Evolutionary conservation across 2,113 vertebrate species (phyloP), one percentile per base, ranked within the genome.

Genomic region (Rhadina sibilatrix): DNA sequence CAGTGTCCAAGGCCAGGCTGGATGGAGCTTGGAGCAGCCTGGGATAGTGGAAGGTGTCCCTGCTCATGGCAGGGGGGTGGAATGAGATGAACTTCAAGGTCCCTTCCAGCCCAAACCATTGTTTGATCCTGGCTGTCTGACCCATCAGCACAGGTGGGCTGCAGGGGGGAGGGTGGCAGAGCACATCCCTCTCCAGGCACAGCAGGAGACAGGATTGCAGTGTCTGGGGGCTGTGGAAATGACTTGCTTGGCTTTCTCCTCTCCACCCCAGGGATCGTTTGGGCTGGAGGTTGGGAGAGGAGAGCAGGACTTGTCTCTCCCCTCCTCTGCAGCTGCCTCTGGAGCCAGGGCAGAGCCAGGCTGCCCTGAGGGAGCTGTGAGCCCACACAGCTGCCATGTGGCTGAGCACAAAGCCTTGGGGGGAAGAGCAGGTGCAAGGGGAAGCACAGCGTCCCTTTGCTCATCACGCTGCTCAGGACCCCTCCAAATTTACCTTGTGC

Each of bases 341-440:
- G 19, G 71, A 83, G 68, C 71, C 3, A 12, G 81, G 79, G 59
- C 63, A 40, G 74, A 46, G 42, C 2, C 18, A 9, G 64, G 52
- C 20, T 88, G 65, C 74, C 90, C 84, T 22, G 81, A 5, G 95
- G 59, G 71, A 86, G 82, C 61, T 27, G 12, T 18, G 64, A 83
- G 90, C 68, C 63, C 1, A 3, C 35, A 8, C 85, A 80, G 90
- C 89, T 77, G 86, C 16, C 18, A 3, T 37, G 17, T 8, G 27
- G 76, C 71, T 53, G 66, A 88, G 64, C 93, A 74, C 82, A 90
- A 83, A 92, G 93, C 90, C 3, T 3, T 27, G 6, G 14, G 92
- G 91, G 79, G 60, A 47, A 84, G 95, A 94, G 94, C 95, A 90
- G 94, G 93, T 93, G 93, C 75, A 6, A 22, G 64, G 85, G 72